Percentiles rank a stretch among this genome's conserved stretches.
These are phyloP conservation scores for Prionchulus punctatus DNA, from an alignment of 2,888 invertebrate genomes.

Conservation along the genomic window DNA sequence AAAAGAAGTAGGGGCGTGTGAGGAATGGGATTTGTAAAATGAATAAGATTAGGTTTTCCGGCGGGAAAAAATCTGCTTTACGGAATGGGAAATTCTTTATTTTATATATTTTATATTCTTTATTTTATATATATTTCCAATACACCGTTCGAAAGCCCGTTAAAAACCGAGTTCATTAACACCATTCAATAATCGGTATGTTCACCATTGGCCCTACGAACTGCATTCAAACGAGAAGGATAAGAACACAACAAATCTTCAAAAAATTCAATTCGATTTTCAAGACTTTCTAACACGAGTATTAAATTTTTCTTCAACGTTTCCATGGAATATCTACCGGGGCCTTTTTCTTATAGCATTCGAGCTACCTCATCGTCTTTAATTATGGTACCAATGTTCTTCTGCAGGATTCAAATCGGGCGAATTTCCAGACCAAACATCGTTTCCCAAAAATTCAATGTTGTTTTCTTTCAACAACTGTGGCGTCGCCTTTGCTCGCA, in stretches of 20 bases:
- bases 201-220: neutral
- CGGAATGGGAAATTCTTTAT: too few relatives aligned
- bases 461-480: neutral
- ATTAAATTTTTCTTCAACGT: neutral
- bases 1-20: too few relatives aligned
- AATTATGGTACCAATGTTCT: constrained; percentile 2
- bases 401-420: constrained; percentile 2
- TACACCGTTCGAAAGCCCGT: too few relatives aligned
- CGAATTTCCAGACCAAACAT: constrained; percentile 5
- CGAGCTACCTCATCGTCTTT: neutral
- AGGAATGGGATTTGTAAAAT: too few relatives aligned
- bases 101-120: too few relatives aligned
- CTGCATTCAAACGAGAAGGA: neutral
- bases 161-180: too few relatives aligned
- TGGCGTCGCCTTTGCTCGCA: too few relatives aligned
- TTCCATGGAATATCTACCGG: neutral
- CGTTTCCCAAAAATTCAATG: constrained; percentile 5
- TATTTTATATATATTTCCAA: too few relatives aligned
- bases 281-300: neutral
- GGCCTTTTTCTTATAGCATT: neutral
- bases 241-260: neutral
- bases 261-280: neutral
- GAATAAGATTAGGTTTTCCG: too few relatives aligned
- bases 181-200: too few relatives aligned
- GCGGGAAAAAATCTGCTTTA: too few relatives aligned